These are phyloP conservation scores for Apamea crenata DNA, from an alignment of 2,888 invertebrate genomes.

Conservation along the genomic window DNA sequence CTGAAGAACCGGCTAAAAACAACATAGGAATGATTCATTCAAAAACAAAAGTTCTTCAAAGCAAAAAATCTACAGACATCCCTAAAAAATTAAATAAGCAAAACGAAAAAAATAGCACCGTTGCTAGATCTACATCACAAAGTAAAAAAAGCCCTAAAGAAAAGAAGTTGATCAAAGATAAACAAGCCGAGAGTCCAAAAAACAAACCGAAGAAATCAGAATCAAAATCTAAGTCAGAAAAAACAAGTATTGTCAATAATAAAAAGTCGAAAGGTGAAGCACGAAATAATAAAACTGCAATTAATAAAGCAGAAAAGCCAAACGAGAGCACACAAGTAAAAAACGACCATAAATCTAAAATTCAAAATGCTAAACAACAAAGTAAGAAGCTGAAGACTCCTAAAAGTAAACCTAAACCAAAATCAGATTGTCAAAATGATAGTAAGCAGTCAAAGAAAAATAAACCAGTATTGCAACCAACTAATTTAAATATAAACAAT, in stretches of 20 bases:
- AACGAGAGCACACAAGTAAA: constrained; percentile 6
- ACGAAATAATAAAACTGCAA: constrained; percentile 24
- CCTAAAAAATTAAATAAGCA: constrained; percentile 42
- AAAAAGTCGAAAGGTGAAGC: constrained; percentile 23
- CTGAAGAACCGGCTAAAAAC: constrained; percentile 5
- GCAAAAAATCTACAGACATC: constrained; percentile 8
- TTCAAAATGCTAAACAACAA: constrained; percentile 15
- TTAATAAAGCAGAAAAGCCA: constrained; percentile 20
- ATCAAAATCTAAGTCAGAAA: constrained; percentile 32
- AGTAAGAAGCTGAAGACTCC: constrained; percentile 38
- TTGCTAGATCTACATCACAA: constrained; percentile 19
- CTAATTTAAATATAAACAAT: constrained; percentile 38
- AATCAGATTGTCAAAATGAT: constrained; percentile 10
- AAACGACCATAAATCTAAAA: constrained; percentile 21
- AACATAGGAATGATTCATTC: constrained; percentile 13
- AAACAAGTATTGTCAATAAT: constrained; percentile 13
- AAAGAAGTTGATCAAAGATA: constrained; percentile 11
- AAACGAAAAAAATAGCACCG: constrained; percentile 21
- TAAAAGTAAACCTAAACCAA: constrained; percentile 34
- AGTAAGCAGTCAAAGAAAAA: constrained; percentile 23
- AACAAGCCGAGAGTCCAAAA: constrained; percentile 21
- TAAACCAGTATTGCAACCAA: constrained; percentile 19
- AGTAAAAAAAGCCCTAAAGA: constrained; percentile 29
- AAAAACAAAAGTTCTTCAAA: constrained; percentile 20
- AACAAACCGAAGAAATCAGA: constrained; percentile 19